Base-by-base conservation (phyloP, 1,140 invertebrate species). In the Carposina sasakii region DNA sequence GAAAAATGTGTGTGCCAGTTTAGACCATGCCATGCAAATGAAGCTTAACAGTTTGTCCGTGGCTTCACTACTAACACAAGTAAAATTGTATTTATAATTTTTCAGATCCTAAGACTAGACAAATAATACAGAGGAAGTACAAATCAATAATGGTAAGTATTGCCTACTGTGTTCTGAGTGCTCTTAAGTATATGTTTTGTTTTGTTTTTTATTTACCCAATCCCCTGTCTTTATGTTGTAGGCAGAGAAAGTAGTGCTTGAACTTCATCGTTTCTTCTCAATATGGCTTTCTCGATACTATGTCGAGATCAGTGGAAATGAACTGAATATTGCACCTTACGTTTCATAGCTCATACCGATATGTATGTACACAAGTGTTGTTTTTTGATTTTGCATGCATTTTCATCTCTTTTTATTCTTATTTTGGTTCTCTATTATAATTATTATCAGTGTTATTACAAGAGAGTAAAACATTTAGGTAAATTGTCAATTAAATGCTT, bases 21-120 rank as follows among this genome's bases (percentile, higher is more conserved):
- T n/a, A n/a, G n/a, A n/a, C n/a, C n/a, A n/a, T n/a, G n/a, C n/a
- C n/a, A n/a, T n/a, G n/a, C n/a, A n/a, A n/a, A n/a, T n/a, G n/a
- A n/a, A n/a, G n/a, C n/a, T n/a, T n/a, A n/a, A n/a, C n/a, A n/a
- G n/a, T n/a, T n/a, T n/a, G n/a, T n/a, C n/a, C n/a, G n/a, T n/a
- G n/a, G n/a, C n/a, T n/a, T n/a, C n/a, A n/a, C n/a, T n/a, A n/a
- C n/a, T n/a, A n/a, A n/a, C n/a, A n/a, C n/a, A n/a, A n/a, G n/a
- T n/a, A n/a, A n/a, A n/a, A n/a, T n/a, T n/a, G n/a, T n/a, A n/a
- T n/a, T n/a, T n/a, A n/a, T n/a, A n/a, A n/a, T n/a, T n/a, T 92
- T 93, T 41, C 89, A 99, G 98, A 99, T 94, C 95, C 97, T 57
- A 98, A 99, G 90, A 98, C 94, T 66, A 91, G 96, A 67, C 94